Percentiles rank a stretch among this genome's conserved stretches.
Evolutionary conservation across 2,113 vertebrate species (phyloP).

Genomic region (Anguilla japonica): DNA sequence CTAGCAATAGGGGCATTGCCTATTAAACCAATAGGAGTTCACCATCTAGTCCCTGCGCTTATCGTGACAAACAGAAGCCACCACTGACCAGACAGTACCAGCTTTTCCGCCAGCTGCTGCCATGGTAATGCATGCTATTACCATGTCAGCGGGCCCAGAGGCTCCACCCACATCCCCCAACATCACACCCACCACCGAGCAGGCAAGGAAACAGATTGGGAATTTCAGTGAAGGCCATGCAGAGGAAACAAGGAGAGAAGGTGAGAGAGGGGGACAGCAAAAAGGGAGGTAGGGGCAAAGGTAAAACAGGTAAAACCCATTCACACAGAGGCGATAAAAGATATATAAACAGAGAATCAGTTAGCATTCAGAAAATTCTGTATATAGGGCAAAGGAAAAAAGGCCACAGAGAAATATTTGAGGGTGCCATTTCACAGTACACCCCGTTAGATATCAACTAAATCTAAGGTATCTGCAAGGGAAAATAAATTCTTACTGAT

Average conservation of each 20-base stretch:
- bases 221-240: constrained; percentile 59
- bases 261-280: neutral
- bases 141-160: constrained; percentile 56
- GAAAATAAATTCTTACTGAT: neutral
- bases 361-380: constrained; percentile 11
- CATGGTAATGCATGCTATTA: constrained; percentile 55
- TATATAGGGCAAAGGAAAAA: neutral
- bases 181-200: constrained; percentile 57
- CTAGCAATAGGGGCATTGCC: neutral
- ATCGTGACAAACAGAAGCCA: constrained; percentile 79
- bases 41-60: constrained; percentile 27
- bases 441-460: neutral
- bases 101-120: constrained; percentile 68
- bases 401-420: neutral
- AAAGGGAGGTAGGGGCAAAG: constrained; percentile 11
- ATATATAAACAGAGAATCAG: constrained; percentile 18
- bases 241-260: constrained; percentile 32
- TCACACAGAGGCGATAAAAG: neutral
- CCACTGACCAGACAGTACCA: constrained; percentile 84
- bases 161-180: constrained; percentile 57
- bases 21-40: neutral
- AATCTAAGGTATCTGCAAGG: neutral
- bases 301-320: neutral
- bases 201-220: constrained; percentile 46
- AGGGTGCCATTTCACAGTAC: neutral